Percentiles rank a stretch among this genome's conserved stretches.
phyloP scores from a whole-genome alignment of 2,113 vertebrate species.

The Chinchilla lanigera region DNA sequence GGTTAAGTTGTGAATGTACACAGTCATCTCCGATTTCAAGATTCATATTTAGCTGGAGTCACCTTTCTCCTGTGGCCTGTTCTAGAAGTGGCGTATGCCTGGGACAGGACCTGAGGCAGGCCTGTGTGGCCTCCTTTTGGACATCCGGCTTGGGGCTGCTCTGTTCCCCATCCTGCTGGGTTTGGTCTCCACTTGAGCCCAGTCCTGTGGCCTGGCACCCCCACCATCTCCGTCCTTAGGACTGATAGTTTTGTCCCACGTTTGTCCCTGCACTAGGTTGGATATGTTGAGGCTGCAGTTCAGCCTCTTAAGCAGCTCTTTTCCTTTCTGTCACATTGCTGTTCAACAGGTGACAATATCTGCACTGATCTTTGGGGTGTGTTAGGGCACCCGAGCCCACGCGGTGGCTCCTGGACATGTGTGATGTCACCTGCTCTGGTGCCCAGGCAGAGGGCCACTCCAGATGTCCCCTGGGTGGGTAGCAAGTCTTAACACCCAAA shows the following conservation, averaged over 20 bases:
- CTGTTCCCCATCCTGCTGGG: neutral
- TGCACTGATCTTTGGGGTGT: neutral
- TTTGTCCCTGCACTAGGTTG: neutral
- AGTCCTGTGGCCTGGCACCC: neutral
- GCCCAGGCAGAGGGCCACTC: neutral
- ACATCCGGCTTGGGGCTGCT: neutral
- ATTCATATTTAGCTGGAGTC: neutral
- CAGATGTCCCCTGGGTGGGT: neutral
- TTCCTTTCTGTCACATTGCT: neutral
- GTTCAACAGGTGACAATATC: neutral
- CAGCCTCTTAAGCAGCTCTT: neutral
- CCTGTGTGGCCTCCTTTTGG: neutral
- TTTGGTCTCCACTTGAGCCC: neutral
- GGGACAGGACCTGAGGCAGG: neutral
- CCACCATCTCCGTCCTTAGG: neutral
- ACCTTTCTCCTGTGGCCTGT: neutral
- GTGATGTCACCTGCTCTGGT: neutral
- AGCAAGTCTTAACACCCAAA: too few species aligned
- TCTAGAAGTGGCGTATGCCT: neutral
- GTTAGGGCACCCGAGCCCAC: neutral
- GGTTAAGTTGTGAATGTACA: too few species aligned
- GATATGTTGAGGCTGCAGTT: neutral
- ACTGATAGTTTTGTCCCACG: neutral
- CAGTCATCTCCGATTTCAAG: neutral
- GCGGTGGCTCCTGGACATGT: neutral